Evolutionary conservation across 1,140 invertebrate species (phyloP).

Genomic region (Leguminivora glycinivorella): DNA sequence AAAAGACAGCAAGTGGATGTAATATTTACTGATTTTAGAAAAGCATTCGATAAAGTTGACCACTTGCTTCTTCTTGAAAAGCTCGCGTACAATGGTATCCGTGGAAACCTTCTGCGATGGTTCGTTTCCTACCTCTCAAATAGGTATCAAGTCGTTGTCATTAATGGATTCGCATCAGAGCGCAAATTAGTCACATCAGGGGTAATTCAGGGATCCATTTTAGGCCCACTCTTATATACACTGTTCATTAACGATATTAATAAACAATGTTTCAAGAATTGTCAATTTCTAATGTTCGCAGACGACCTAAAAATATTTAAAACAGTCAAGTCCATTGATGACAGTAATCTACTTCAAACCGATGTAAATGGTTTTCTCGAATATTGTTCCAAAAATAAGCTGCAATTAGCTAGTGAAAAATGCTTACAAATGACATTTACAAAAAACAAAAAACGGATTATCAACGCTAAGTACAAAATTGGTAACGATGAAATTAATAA

Average conservation of each 20-base stretch:
- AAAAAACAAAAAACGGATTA: no score
- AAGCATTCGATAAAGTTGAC: slow-evolving; percentile 5
- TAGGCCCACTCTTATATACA: slow-evolving; percentile 19
- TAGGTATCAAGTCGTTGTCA: slow-evolving; percentile 18
- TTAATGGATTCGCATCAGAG: slow-evolving; percentile 21
- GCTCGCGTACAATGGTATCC: slow-evolving; percentile 28
- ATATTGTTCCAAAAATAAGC: background rate
- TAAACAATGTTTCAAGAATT: background rate
- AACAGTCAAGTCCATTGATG: background rate
- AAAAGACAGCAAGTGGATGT: slow-evolving; percentile 15
- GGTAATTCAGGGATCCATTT: slow-evolving; percentile 27
- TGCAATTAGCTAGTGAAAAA: background rate
- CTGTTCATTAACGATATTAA: no score
- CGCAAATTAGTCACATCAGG: background rate
- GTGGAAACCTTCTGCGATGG: slow-evolving; percentile 31
- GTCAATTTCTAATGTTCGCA: background rate
- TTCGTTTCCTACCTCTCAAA: slow-evolving; percentile 35
- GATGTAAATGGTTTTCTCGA: background rate
- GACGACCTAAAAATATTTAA: slow-evolving; percentile 11
- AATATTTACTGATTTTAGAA: slow-evolving; percentile 29
- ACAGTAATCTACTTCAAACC: background rate
- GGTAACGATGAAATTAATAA: no score
- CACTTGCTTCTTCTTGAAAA: slow-evolving; percentile 31
- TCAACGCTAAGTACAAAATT: no score
- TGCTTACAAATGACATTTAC: background rate